Base-by-base conservation (phyloP, 2,888 invertebrate species). In the Agelastica alni region DNA sequence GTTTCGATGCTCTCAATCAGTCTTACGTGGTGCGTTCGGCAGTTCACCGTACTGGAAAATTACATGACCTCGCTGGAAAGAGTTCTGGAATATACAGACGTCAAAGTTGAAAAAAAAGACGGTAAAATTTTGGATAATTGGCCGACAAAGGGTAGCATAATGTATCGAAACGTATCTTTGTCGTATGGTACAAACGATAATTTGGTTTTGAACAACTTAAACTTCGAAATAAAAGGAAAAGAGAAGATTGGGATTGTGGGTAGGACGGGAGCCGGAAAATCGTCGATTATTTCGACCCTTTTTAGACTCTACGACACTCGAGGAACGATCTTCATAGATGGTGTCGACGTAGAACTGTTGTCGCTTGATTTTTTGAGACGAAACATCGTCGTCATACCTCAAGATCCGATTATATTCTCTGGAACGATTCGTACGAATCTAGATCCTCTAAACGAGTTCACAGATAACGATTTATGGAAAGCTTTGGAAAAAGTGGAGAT, bases 1-100 rank as follows among this genome's bases (percentile, higher is more conserved):
- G 87, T 89, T 9, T 87, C 91, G 75, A 84, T 85, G 1, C 80
- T 91, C 49, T 88, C 89, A 0, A 88, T 88, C 6, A 75, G 78
- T 74, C 62, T 84, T 62, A 83, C 83, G 67, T 84, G 83, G 82
- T 81, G 80, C 2, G 78, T 84, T 20, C 80, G 95, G 1, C 94
- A 95, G 75, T 93, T 92, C 65, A 91, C 95, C 0, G 95, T 95
- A 73, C 74, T 76, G 3, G 77, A 77, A 73, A 93, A 91, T 70
- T 87, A 86, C 63, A 91, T 93, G 91, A 92, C 91, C 2, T 88
- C 91, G 5, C 94, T 96, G 0, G 96, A 97, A 77, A 84, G 94
- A 74, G 82, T 89, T 0, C 39, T 72, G 18, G 76, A 76, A 59
- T 75, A 76, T 42, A 69, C 80, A 1, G 73, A 80, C n/a, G 68